Evolutionary conservation across 2,888 invertebrate species (phyloP).

Genomic region (Philaethria dido): DNA sequence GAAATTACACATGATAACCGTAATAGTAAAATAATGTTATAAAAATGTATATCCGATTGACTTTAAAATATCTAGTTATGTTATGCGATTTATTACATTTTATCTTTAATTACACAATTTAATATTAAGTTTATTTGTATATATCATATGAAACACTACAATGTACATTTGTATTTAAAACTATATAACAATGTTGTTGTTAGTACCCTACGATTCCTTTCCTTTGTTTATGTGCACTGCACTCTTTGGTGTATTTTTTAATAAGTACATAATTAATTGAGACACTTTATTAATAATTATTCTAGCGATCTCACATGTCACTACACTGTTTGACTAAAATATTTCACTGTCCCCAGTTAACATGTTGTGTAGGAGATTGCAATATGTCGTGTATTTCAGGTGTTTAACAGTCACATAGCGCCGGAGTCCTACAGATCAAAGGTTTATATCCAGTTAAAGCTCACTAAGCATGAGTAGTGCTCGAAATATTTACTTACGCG

Average conservation of each 20-base stretch:
- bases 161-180: slow-evolving; percentile 18
- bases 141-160: neutral
- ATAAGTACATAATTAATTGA: neutral
- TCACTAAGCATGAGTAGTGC: slow-evolving; percentile 79
- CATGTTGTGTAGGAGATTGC: slow-evolving; percentile 58
- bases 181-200: neutral
- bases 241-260: slow-evolving; percentile 14
- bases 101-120: neutral
- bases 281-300: neutral
- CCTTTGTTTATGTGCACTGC: slow-evolving; percentile 17
- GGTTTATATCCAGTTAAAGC: slow-evolving; percentile 87
- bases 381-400: slow-evolving; percentile 88
- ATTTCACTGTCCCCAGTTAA: slow-evolving; percentile 17
- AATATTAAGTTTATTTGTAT: neutral
- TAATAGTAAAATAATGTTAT: too few species aligned
- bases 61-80: too few species aligned
- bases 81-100: too few species aligned
- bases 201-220: slow-evolving; percentile 8
- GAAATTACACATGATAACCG: too few species aligned
- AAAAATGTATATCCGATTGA: too few species aligned
- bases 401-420: slow-evolving; percentile 97
- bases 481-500: slow-evolving; percentile 58
- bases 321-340: slow-evolving; percentile 9
- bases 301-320: neutral
- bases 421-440: slow-evolving; percentile 96